Evolutionary conservation across 2,113 vertebrate genomes (phyloP).

Genomic region (Trichechus manatus): DNA sequence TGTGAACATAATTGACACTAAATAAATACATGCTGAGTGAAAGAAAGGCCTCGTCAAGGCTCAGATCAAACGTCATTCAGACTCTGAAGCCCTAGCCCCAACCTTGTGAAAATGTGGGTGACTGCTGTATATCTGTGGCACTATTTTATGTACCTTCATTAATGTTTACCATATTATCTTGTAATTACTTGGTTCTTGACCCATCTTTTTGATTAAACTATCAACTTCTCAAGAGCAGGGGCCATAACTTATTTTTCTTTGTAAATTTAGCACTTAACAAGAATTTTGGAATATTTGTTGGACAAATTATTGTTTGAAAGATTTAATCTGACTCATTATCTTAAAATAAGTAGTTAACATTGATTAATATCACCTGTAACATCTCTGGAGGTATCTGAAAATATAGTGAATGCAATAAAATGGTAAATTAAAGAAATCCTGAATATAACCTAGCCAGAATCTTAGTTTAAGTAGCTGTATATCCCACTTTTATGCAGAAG

Average conservation of each 20-base stretch:
- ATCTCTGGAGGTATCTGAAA: not conserved
- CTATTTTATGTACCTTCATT: not conserved
- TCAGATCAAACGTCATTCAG: conserved; percentile 2
- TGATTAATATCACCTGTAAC: not conserved
- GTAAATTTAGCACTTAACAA: not conserved
- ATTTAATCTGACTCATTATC: conserved; percentile 21
- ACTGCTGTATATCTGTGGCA: not conserved
- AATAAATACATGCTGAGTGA: conserved; percentile 41
- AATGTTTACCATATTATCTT: not conserved
- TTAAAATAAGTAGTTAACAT: conserved; percentile 35
- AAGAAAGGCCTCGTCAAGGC: conserved; percentile 48
- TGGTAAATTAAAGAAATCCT: conserved; percentile 5
- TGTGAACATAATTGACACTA: conserved; percentile 53
- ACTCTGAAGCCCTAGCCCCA: not conserved
- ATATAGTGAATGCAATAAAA: not conserved
- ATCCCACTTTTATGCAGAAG: not conserved
- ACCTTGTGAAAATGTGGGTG: not conserved
- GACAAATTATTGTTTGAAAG: conserved; percentile 32
- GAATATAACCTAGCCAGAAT: not conserved
- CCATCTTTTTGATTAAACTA: not conserved
- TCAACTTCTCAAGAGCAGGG: not conserved
- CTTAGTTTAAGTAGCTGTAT: conserved; percentile 9
- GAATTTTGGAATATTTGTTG: conserved; percentile 31
- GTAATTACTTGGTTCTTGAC: not conserved
- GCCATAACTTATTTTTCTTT: not conserved